Conservation (phyloP, 2,113 vertebrate genomes). For the Sus scrofa region DNA sequence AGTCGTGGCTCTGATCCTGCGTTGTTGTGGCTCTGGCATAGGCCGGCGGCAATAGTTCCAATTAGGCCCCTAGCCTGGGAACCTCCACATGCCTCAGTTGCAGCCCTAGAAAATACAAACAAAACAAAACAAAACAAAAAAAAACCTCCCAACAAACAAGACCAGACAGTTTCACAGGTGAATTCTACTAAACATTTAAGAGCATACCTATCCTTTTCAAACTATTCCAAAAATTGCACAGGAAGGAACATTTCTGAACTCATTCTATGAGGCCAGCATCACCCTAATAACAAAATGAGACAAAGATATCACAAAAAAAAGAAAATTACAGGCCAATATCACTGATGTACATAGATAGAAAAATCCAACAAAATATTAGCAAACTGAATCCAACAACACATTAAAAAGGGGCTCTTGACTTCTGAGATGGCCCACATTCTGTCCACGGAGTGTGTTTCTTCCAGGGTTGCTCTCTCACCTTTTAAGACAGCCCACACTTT, state of each 20-base stretch:
- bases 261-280: not conserved
- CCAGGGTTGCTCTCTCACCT: too few relatives aligned
- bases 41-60: too few relatives aligned
- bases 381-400: not conserved
- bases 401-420: not conserved
- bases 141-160: not conserved
- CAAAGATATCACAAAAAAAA: not conserved
- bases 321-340: not conserved
- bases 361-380: not conserved
- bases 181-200: not conserved
- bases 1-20: too few relatives aligned
- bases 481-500: too few relatives aligned
- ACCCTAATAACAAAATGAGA: not conserved
- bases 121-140: not conserved
- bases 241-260: not conserved
- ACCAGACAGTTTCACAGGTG: not conserved
- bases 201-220: not conserved
- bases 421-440: too few relatives aligned
- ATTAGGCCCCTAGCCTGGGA: too few relatives aligned
- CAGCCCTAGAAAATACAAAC: too few relatives aligned
- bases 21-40: too few relatives aligned
- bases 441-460: too few relatives aligned
- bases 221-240: not conserved
- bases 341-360: not conserved
- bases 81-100: too few relatives aligned